Base-by-base conservation (phyloP, 92 coral and sea anemone genomes). In the Siderastrea siderea region DNA sequence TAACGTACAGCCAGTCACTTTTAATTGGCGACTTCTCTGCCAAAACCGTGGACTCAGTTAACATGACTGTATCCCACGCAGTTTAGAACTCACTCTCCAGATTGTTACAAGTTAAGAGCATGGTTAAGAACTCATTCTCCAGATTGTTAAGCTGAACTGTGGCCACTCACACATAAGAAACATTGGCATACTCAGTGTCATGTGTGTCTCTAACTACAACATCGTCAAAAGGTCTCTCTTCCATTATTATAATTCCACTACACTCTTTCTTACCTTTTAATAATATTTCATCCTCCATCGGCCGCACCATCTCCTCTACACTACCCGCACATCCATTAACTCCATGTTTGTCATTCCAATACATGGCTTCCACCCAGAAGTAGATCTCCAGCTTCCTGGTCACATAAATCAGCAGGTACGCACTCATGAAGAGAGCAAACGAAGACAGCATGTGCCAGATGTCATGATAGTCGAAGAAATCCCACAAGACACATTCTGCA, bases 401-500 rank as follows among this genome's bases (percentile, higher is more conserved):
- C 16, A 95, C 92, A 72, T 95, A 97, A 49, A 95, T 94, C 74
- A 97, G 87, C 49, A 97, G 87, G 77, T 94, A 97, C 0, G 98
- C 98, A 19, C 96, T 95, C 94, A 90, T 93, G 73, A 94, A 90
- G 14, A 97, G 92, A 0, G 99, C 99, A 47, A 97, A 94, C 10
- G 99, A 95, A 0, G 99, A 97, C 69, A 96, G 83, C 95, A 97
- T 95, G 84, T 97, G 99, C 99, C 99, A 97, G 85, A 94, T 87
- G 67, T 97, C 99, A n/a, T 97, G 99, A 74, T 97, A 96, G 82
- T 95, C 99, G 43, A 97, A 97, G 85, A 96, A 97, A 16, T 97
- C 98, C 99, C 98, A 95, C 71, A 95, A 86, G 47, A 93, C 89
- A 79, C 99, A 97, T 46, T 94, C 98, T 66, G 86, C 68, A 88